Conservation (phyloP, 2,797 vertebrate species). For the Alectoris magna region DNA sequence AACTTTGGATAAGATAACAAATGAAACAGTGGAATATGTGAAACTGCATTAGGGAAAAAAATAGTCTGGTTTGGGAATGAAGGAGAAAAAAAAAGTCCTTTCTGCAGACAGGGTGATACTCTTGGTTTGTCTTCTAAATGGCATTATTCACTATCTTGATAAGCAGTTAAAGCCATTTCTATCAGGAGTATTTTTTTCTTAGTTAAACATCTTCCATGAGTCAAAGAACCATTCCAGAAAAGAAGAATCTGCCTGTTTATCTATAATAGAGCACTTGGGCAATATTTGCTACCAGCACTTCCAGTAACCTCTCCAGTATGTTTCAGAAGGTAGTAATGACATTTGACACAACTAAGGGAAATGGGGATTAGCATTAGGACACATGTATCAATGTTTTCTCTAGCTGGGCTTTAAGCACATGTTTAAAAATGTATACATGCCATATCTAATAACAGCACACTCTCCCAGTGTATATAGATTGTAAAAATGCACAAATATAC, state of each 20-base stretch:
- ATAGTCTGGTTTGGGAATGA: neutral
- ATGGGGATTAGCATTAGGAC: neutral
- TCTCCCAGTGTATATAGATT: neutral
- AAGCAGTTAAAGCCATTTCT: neutral
- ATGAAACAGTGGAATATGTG: neutral
- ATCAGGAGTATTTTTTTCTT: neutral
- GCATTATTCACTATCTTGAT: neutral
- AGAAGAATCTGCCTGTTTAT: neutral
- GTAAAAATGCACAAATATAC: neutral
- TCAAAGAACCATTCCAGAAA: neutral
- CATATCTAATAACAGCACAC: neutral
- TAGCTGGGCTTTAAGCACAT: neutral
- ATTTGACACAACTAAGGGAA: neutral
- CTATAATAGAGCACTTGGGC: fast-evolving
- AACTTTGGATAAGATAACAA: neutral
- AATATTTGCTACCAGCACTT: neutral
- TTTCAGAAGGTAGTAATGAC: neutral
- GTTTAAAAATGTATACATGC: neutral
- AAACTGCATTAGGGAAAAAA: neutral
- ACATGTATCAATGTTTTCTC: neutral
- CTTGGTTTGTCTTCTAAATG: neutral
- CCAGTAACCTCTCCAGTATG: neutral
- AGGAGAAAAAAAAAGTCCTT: neutral
- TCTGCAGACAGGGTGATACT: neutral
- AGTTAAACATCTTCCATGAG: neutral